Percentiles rank a stretch among this genome's conserved stretches.
These are phyloP conservation scores for Megalonaias nervosa DNA, from an alignment of 1,140 invertebrate genomes.

Conservation along the genomic window DNA sequence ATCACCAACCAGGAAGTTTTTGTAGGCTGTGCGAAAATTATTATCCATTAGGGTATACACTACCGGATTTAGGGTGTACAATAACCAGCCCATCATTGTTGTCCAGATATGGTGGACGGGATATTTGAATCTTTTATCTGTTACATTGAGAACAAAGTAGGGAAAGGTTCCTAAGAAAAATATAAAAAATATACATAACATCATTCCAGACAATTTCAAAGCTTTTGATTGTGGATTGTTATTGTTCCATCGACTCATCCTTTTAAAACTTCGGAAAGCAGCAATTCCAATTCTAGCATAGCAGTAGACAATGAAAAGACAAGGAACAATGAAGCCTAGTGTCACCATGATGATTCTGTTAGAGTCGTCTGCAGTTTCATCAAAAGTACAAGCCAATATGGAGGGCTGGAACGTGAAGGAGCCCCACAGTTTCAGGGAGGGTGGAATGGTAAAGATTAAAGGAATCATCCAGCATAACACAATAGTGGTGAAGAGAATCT, in stretches of 20 bases:
- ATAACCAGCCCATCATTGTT: constrained; percentile 47
- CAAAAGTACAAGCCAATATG: constrained; percentile 61
- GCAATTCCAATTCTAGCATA: constrained; percentile 61
- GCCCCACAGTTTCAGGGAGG: constrained; percentile 54
- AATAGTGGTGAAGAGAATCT: constrained; percentile 41
- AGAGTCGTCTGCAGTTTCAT: constrained; percentile 45
- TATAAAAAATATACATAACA: constrained; percentile 52
- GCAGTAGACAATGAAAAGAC: constrained; percentile 59
- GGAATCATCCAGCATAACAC: constrained; percentile 59
- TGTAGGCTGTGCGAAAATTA: constrained; percentile 51
- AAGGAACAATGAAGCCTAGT: constrained; percentile 57
- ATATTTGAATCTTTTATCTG: constrained; percentile 40
- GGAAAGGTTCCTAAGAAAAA: constrained; percentile 56
- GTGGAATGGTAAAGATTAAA: constrained; percentile 49
- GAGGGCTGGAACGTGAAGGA: constrained; percentile 51
- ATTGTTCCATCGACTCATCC: constrained; percentile 43
- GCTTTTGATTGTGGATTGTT: constrained; percentile 43
- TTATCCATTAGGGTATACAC: constrained; percentile 56
- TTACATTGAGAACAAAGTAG: constrained; percentile 50
- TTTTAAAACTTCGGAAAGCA: constrained; percentile 50
- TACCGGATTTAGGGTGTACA: constrained; percentile 51
- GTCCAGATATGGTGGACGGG: constrained; percentile 50
- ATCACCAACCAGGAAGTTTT: constrained; percentile 39
- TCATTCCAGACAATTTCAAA: constrained; percentile 51
- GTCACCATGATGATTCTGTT: constrained; percentile 58